Evolutionary conservation across 2,797 vertebrate genomes (phyloP).

Genomic region (Euthynnus affinis): DNA sequence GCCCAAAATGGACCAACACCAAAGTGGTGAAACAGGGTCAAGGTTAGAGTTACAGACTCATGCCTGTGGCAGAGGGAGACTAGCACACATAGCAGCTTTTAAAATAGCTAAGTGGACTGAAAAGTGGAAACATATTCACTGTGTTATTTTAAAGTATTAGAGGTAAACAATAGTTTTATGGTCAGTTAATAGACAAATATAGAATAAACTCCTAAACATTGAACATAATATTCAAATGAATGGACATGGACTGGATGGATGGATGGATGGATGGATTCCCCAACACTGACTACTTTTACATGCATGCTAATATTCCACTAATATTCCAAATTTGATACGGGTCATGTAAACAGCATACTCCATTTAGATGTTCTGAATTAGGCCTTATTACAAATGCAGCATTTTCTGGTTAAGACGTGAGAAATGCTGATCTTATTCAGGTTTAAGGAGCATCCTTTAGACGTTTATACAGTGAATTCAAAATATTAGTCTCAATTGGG

Average conservation of each 20-base stretch:
- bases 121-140: slow-evolving; percentile 10
- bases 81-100: slow-evolving; percentile 38
- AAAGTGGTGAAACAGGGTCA: slow-evolving; percentile 51
- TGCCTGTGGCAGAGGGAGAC: slow-evolving; percentile 38
- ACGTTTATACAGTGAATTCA: too few relatives aligned
- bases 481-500: too few relatives aligned
- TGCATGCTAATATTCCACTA: too few relatives aligned
- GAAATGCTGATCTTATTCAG: too few relatives aligned
- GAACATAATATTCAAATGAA: background rate
- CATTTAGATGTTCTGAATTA: too few relatives aligned
- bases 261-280: background rate
- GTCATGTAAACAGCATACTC: too few relatives aligned
- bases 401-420: too few relatives aligned
- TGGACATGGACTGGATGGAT: background rate
- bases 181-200: background rate
- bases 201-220: background rate
- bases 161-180: slow-evolving; percentile 1
- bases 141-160: background rate
- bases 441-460: too few relatives aligned
- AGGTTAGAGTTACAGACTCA: slow-evolving; percentile 59
- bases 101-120: slow-evolving; percentile 43
- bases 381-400: too few relatives aligned
- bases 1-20: slow-evolving; percentile 51
- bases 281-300: too few relatives aligned
- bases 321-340: too few relatives aligned